Evolutionary conservation across 2,888 invertebrate genomes (phyloP).

Genomic region (Amphipoea lucens): DNA sequence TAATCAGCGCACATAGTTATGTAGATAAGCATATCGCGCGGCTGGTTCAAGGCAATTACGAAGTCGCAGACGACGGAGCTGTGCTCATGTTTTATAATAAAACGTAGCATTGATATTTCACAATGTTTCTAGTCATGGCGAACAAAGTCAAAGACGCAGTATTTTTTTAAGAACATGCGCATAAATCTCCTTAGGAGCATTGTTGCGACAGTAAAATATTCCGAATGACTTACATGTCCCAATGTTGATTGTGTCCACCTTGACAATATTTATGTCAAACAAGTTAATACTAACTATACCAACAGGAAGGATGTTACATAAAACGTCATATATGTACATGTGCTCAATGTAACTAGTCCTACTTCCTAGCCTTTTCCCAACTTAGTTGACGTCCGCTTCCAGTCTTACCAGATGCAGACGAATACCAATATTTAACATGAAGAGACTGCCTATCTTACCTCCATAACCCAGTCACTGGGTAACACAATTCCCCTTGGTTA

Average conservation of each 20-base stretch:
- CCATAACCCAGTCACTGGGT: background rate
- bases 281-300: background rate
- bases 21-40: conserved; percentile 60
- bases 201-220: conserved; percentile 3
- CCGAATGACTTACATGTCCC: background rate
- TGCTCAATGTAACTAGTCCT: background rate
- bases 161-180: conserved; percentile 8
- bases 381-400: background rate
- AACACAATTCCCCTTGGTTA: background rate
- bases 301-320: conserved; percentile 1
- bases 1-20: conserved; percentile 64
- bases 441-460: background rate
- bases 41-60: conserved; percentile 60
- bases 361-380: background rate
- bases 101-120: conserved; percentile 30
- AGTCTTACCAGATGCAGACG: background rate
- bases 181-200: conserved; percentile 2
- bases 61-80: conserved; percentile 30
- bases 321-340: background rate
- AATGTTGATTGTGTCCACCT: conserved; percentile 8
- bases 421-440: background rate
- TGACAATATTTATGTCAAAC: conserved; percentile 11
- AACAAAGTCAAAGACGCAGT: conserved; percentile 28
- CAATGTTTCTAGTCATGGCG: conserved; percentile 23
- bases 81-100: conserved; percentile 26